Percentiles rank a stretch among this genome's conserved stretches.
Evolutionary conservation across 2,888 invertebrate genomes (phyloP).

Genomic region (Tetranychus piercei): DNA sequence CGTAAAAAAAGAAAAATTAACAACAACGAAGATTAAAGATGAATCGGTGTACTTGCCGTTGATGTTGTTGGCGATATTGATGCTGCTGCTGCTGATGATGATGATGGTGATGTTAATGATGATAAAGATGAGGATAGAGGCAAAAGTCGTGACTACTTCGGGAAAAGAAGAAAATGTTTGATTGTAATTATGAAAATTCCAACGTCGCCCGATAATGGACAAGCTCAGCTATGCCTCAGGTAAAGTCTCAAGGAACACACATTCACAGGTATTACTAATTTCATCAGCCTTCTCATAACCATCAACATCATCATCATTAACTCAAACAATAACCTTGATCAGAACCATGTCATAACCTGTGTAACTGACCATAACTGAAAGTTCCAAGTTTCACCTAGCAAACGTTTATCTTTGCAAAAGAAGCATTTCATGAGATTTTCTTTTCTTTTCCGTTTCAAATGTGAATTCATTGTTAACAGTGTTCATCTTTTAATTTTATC

Average conservation of each 20-base stretch:
- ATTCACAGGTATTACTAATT: not conserved
- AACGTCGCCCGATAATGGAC: not conserved
- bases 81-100: not conserved
- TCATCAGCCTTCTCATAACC: not conserved
- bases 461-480: too few relatives aligned
- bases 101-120: not conserved
- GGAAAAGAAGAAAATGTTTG: not conserved
- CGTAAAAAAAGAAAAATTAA: not conserved
- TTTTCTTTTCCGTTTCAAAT: too few relatives aligned
- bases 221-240: not conserved
- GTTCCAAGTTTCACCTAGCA: too few relatives aligned
- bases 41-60: not conserved
- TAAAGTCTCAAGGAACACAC: not conserved
- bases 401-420: too few relatives aligned
- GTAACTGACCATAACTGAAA: too few relatives aligned
- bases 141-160: not conserved
- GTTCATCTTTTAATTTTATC: too few relatives aligned
- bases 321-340: too few relatives aligned
- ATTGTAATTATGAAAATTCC: conserved; percentile 1
- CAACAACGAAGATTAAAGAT: not conserved
- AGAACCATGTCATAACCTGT: too few relatives aligned
- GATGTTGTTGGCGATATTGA: not conserved
- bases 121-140: not conserved
- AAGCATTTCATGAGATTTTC: too few relatives aligned
- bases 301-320: not conserved